Evolutionary conservation across 2,113 vertebrate genomes (phyloP).

Genomic region (Argyrosomus japonicus): DNA sequence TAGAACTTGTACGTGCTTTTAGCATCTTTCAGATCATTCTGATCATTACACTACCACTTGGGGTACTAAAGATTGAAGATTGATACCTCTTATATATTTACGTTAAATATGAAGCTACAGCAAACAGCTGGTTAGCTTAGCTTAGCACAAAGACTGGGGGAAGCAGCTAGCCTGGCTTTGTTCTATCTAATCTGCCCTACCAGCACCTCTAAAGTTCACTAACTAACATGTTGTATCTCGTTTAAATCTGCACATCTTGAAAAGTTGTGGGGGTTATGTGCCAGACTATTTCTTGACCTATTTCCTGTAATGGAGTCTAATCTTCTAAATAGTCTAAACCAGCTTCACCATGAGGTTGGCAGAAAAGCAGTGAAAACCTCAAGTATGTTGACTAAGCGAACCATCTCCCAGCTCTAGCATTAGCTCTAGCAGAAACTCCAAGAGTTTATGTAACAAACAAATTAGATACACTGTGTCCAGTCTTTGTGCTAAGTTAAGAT

Average conservation of each 20-base stretch:
- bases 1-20: not conserved
- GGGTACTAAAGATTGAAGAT: not conserved
- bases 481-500: not conserved
- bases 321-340: too few relatives aligned
- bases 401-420: not conserved
- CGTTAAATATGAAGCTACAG: not conserved
- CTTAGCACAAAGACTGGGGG: not conserved
- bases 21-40: slow-evolving; percentile 11
- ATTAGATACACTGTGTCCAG: not conserved
- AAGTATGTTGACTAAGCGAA: not conserved
- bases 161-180: not conserved
- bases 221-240: not conserved
- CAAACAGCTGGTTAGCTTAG: not conserved
- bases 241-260: not conserved
- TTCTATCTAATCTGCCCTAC: not conserved
- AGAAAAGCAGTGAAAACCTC: not conserved
- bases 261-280: not conserved
- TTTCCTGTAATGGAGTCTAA: not conserved
- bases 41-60: not conserved
- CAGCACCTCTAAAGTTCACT: not conserved
- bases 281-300: too few relatives aligned
- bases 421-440: not conserved
- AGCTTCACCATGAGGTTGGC: too few relatives aligned
- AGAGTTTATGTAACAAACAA: not conserved
- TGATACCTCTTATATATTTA: not conserved